Evolutionary conservation across 2,888 invertebrate genomes (phyloP), one percentile per base, ranked within the genome.

Genomic region (Cenopis cana): DNA sequence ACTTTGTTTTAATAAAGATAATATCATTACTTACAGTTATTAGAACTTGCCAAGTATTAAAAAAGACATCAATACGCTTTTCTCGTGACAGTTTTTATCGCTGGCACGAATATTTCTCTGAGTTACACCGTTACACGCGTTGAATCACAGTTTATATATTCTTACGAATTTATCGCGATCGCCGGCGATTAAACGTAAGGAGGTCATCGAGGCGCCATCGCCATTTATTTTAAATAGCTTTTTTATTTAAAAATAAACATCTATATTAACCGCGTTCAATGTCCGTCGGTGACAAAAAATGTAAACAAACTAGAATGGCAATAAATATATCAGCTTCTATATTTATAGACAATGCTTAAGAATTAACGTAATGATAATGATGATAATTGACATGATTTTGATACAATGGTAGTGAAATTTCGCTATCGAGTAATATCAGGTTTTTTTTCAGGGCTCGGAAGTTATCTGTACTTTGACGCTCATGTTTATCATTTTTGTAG

Each of bases 151-250:
- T 82, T 80, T 81, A 79, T 84, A 79, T 82, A 83, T 84, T 84
- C 83, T 82, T 81, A 82, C 79, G 80, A 85, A 89, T 90, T 88
- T 89, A 91, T 78, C 78, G 77, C 79, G 83, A 85, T 87, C 81
- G 81, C 79, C 79, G 82, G 84, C 89, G 84, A 85, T 91, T 89
- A 88, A 87, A 88, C 77, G 77, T 85, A 91, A 91, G 83, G 89
- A 88, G 92, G 92, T 91, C 91, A 87, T 81, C 80, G 79, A 54
- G 55, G 72, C 65, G 60, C 75, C 81, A 80, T 85, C 65, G 60
- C 75, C 81, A 80, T 85, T 85, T 81, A 83, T 87, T 84, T 84
- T 81, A 80, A 77, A 83, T 81, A 84, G 79, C 57, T 74, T 78
- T 78, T 80, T 84, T 84, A 82, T 75, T 75, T 78, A 73, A 74